These are phyloP conservation scores for Drosophila mimica DNA, from an alignment of 2,888 invertebrate genomes.

Conservation along the genomic window DNA sequence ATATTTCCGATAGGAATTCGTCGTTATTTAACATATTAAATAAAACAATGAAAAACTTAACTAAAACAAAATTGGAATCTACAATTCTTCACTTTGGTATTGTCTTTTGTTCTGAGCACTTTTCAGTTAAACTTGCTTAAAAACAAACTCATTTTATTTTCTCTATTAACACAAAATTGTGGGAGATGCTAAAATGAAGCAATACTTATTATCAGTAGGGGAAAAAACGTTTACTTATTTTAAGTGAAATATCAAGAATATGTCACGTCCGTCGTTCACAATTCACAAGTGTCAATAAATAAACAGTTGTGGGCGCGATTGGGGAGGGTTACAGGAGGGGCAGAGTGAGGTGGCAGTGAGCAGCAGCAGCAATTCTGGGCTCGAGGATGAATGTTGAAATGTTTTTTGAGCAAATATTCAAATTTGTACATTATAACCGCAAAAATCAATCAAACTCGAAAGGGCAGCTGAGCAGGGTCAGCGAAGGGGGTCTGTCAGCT, in stretches of 20 bases:
- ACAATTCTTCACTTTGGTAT: not conserved
- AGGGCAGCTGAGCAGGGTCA: constrained; percentile 3
- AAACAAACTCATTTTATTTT: not conserved
- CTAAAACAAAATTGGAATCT: too few species aligned
- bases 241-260: constrained; percentile 30
- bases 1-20: not conserved
- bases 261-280: constrained; percentile 6
- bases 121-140: not conserved
- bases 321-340: not conserved
- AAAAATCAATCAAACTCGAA: constrained; percentile 61
- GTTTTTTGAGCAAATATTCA: constrained; percentile 51
- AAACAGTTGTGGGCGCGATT: not conserved
- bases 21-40: not conserved
- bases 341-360: constrained; percentile 24
- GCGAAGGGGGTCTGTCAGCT: not conserved
- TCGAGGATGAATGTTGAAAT: constrained; percentile 28
- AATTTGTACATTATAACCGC: constrained; percentile 51
- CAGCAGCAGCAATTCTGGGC: constrained; percentile 36
- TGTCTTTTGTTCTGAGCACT: not conserved
- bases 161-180: not conserved
- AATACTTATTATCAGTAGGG: not conserved
- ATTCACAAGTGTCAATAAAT: constrained; percentile 2
- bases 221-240: not conserved
- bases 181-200: not conserved
- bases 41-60: not conserved